Evolutionary conservation across 2,113 vertebrate genomes (phyloP).

Genomic region (Bothrops jararaca): DNA sequence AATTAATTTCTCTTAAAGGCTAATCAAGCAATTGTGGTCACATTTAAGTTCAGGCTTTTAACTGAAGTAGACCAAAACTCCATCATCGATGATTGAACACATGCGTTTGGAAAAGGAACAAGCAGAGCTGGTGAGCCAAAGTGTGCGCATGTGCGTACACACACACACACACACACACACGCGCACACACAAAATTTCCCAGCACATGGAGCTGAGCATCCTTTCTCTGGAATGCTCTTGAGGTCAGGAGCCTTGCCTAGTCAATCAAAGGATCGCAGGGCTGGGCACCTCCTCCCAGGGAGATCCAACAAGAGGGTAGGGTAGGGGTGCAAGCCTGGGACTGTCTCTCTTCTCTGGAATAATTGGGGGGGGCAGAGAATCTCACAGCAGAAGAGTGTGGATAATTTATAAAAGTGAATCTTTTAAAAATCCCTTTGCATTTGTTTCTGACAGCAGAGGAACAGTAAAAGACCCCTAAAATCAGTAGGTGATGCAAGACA

Average conservation of each 20-base stretch:
- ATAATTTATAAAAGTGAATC: background rate
- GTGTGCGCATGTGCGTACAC: too few species aligned
- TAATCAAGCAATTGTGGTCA: background rate
- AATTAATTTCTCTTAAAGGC: background rate
- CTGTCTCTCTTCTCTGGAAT: background rate
- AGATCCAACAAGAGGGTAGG: background rate
- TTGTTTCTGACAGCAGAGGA: background rate
- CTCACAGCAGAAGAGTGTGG: background rate
- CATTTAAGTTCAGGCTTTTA: background rate
- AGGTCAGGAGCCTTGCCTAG: background rate
- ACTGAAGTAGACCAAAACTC: background rate
- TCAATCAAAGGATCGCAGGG: background rate
- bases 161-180: too few species aligned
- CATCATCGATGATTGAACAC: background rate
- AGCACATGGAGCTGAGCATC: background rate
- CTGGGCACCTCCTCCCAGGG: background rate
- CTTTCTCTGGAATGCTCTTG: background rate
- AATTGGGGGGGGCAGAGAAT: background rate
- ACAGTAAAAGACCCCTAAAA: background rate
- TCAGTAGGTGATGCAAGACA: background rate
- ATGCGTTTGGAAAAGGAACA: background rate
- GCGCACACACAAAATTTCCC: fast-evolving
- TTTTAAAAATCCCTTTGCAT: background rate
- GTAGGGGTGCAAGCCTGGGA: background rate
- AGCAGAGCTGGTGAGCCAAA: too few species aligned